Evolutionary conservation across 1,140 invertebrate genomes (phyloP), one percentile per base, ranked within the genome.

Genomic region (Scaptomyza montana): DNA sequence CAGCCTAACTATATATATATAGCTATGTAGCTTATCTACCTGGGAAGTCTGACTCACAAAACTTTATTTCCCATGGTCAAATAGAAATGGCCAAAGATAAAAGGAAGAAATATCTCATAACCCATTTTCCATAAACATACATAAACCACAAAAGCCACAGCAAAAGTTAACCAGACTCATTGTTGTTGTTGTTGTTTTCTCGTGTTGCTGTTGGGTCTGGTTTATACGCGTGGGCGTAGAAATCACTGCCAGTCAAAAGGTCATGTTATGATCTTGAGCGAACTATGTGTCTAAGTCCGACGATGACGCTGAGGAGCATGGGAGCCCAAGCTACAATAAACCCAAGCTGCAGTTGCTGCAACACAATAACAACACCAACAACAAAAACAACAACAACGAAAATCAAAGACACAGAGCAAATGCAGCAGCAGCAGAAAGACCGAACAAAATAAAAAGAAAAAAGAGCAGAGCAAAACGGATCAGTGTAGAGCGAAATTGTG

Each of bases 261-360:
- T 89, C 84, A 89, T 89, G 84, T 89, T 89, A 89, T 89, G 84
- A 89, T 89, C 84, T 89, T 89, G 84, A 89, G 84, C 84, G 82
- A 87, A 87, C 82, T 89, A 87, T 89, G 82, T 87, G 82, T 73
- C 74, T 76, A 76, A 74, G 67, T 85, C 80, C 80, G 73, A 77
- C 78, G 73, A 80, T 73, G 77, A 80, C 55, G 63, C 64, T 55
- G 68, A 72, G 61, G 72, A 84, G 72, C 78, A 87, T 81, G 82
- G 78, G 78, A 87, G 82, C 82, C 57, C 50, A 13, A 21, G 49
- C 56, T 45, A 36, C 47, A 21, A 43, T 9, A 36, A 74, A 45
- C 60, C 36, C 64, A 74, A 60, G 36, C 21, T 67, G 64, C 64
- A 60, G 47, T 36, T 33, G 61, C 50, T 39, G 50, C 62, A 46